Conservation (phyloP, 2,113 vertebrate genomes). For the Spilogale gracilis region DNA sequence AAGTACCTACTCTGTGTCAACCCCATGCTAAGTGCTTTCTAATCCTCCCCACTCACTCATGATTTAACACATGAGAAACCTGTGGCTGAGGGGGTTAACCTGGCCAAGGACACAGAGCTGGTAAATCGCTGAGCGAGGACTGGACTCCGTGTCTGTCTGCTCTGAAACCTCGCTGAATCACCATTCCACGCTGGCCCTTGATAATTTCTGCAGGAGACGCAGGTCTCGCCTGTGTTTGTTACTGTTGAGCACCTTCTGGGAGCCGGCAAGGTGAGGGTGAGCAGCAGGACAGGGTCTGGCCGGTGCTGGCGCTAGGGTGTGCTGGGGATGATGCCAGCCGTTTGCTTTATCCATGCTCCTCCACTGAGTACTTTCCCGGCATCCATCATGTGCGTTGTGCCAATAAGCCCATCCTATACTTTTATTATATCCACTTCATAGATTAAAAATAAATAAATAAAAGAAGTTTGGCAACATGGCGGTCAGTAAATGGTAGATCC, state of each 20-base stretch:
- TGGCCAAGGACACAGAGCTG: not conserved
- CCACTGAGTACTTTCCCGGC: not conserved
- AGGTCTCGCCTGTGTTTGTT: not conserved
- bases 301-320: fast-evolving
- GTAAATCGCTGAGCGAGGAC: not conserved
- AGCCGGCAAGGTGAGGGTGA: not conserved
- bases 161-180: not conserved
- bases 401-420: not conserved
- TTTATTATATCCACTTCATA: not conserved
- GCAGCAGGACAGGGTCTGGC: not conserved
- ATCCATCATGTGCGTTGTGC: not conserved
- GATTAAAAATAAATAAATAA: not conserved
- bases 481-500: not conserved
- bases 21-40: not conserved
- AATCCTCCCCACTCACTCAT: not conserved
- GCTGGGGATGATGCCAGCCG: not conserved
- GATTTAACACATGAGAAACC: not conserved
- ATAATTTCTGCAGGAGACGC: fast-evolving
- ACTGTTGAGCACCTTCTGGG: not conserved
- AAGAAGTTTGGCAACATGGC: not conserved
- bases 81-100: not conserved
- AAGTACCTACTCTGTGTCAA: not conserved
- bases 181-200: not conserved
- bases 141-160: not conserved
- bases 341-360: fast-evolving